Base-by-base conservation (phyloP, 2,113 vertebrate genomes). In the Oxygymnocypris stewartii region DNA sequence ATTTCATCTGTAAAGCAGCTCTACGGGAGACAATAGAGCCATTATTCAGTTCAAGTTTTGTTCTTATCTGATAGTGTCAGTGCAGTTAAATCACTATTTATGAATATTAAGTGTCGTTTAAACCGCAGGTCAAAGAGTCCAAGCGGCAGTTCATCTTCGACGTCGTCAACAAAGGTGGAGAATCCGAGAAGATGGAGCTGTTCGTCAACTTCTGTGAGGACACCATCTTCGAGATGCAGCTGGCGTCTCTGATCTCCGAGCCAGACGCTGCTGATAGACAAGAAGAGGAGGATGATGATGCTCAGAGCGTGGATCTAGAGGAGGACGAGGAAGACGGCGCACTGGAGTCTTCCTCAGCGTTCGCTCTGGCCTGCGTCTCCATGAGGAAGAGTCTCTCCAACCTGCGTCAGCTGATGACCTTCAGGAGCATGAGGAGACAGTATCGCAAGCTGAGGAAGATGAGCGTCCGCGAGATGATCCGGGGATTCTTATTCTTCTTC, bases 191-290 rank as follows among this genome's bases (percentile, higher is more conserved):
- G 93, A 99, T 99, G 98, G 98, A 99, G 65, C 94, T 99, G 9
- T 99, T 99, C 76, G 98, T 99, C n/a, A 99, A 98, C 90, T 99
- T 99, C 92, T 99, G 98, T 35, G 98, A 99, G 91, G 98, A 99
- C 88, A 99, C 98, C 0, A 99, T 99, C 91, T 99, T 99, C 90
- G 98, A 99, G 94, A 99, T 99, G 98, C 98, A 99, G 82, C 88
- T 99, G 71, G 98, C 98, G 0, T 98, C 98, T 0, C 96, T 98
- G 89, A 99, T 99, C 87, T 99, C 98, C 1, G 98, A 99, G 89
- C 95, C 97, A 0, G 98, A 99, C 86, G 92, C 95, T 0, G 88
- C 95, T 0, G 98, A 99, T 86, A 95, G 96, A 28, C 93, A 91
- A 0, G 95, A 97, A 82, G 96, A 97, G 2, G 96, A 97, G 1